Base-by-base conservation (phyloP, 2,888 invertebrate species). In the Melanargia galathea region DNA sequence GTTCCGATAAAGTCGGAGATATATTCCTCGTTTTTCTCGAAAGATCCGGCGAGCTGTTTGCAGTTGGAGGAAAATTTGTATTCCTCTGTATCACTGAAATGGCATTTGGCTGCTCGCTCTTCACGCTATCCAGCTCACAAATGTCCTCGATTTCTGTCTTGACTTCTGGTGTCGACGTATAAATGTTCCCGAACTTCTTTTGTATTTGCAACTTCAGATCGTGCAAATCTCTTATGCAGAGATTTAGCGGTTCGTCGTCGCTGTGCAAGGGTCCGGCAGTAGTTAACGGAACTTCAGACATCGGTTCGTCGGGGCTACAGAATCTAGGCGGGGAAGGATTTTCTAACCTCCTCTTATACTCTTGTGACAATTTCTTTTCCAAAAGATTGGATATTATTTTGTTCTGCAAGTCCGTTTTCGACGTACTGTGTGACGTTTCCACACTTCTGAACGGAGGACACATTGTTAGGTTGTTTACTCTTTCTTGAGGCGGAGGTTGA, bases 161-260 rank as follows among this genome's bases (percentile, higher is more conserved):
- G 6, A 94, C 90, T 69, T 93, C 92, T 0, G 87, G 86, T 65
- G 84, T 72, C 10, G 88, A 89, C n/a, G 92, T 91, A 77, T 93
- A 93, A 51, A 93, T 92, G 75, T 94, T 93, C 0, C 93, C 94
- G 66, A 93, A 93, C 69, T 93, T 94, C 72, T 93, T 90, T 58
- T 93, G 85, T 38, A 95, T 88, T 70, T 94, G 92, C 69, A 95
- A 93, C 75, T 95, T 95, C 24, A 95, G 80, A 67, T 94, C 94
- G 73, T 93, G 94, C 55, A 94, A 91, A 77, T 97, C 97, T 58
- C 96, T 90, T 63, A 97, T 93, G 78, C 97, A 97, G 4, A 97
- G 92, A 84, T 97, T 97, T 5, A 97, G 86, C 0, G 97, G 97
- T 76, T 97, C 96, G 56, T 95, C 94, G 76, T 88, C 81, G 71